Evolutionary conservation across 2,113 vertebrate species (phyloP).

Genomic region (Muntiacus muntjak): DNA sequence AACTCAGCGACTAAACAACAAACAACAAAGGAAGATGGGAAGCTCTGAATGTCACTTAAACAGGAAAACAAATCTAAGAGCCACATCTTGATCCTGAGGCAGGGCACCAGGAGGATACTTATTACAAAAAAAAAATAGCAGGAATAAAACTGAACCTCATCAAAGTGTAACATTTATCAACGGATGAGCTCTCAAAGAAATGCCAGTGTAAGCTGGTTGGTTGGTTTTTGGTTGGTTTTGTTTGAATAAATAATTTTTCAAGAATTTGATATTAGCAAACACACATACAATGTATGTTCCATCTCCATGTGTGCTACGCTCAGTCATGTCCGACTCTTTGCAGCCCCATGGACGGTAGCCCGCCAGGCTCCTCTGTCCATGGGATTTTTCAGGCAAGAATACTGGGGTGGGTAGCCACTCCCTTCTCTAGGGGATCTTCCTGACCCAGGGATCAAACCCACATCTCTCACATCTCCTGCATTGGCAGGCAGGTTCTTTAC

Average conservation of each 20-base stretch:
- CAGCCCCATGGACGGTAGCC: background rate
- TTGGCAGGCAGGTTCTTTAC: background rate
- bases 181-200: background rate
- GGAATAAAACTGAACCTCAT: background rate
- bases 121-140: background rate
- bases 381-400: background rate
- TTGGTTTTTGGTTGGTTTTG: background rate
- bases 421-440: background rate
- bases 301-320: background rate
- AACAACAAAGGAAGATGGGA: background rate
- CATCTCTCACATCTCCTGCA: background rate
- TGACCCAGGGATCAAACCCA: background rate
- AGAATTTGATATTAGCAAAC: background rate
- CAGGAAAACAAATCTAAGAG: background rate
- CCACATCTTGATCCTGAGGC: background rate
- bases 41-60: background rate
- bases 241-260: background rate
- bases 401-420: background rate
- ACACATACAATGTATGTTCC: background rate
- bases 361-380: background rate
- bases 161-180: background rate
- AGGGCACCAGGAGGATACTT: background rate
- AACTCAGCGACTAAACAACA: background rate
- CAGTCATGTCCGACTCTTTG: background rate
- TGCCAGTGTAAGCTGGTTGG: background rate